phyloP scores from a whole-genome alignment of 2,888 invertebrate genomes.

The Nebria brevicollis region DNA sequence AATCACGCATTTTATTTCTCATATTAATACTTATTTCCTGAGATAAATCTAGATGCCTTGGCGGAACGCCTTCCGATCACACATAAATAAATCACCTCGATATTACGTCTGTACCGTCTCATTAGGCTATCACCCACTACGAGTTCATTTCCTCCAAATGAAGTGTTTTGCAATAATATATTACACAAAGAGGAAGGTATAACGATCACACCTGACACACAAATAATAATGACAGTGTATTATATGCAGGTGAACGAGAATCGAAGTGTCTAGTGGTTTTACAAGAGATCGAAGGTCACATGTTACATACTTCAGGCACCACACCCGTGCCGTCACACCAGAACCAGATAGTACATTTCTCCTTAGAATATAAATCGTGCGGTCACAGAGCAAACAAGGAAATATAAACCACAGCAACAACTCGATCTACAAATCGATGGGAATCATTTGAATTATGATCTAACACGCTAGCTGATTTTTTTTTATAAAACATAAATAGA shows the following conservation, averaged over 20 bases:
- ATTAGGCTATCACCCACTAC: not conserved
- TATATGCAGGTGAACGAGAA: constrained; percentile 24
- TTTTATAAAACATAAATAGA: too few relatives aligned
- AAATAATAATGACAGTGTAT: constrained; percentile 15
- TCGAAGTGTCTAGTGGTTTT: constrained; percentile 6
- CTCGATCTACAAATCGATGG: not conserved
- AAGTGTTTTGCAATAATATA: not conserved
- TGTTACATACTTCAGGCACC: constrained; percentile 24
- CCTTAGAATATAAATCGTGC: constrained; percentile 11
- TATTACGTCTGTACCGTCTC: not conserved
- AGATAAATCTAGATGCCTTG: not conserved
- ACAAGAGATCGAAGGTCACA: constrained; percentile 25
- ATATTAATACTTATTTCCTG: not conserved
- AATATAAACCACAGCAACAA: constrained; percentile 11
- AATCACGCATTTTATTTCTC: not conserved
- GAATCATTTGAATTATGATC: constrained; percentile 3
- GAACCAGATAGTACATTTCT: not conserved
- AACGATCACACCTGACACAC: constrained; percentile 17
- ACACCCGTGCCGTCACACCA: constrained; percentile 17
- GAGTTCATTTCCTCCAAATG: not conserved
- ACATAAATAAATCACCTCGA: not conserved
- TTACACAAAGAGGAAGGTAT: not conserved
- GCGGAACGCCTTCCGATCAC: not conserved
- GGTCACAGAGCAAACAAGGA: constrained; percentile 9
- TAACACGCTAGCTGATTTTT: not conserved